Base-by-base conservation (phyloP, 37 sponge, comb jelly and placozoan genomes). In the Spongia lamella region DNA sequence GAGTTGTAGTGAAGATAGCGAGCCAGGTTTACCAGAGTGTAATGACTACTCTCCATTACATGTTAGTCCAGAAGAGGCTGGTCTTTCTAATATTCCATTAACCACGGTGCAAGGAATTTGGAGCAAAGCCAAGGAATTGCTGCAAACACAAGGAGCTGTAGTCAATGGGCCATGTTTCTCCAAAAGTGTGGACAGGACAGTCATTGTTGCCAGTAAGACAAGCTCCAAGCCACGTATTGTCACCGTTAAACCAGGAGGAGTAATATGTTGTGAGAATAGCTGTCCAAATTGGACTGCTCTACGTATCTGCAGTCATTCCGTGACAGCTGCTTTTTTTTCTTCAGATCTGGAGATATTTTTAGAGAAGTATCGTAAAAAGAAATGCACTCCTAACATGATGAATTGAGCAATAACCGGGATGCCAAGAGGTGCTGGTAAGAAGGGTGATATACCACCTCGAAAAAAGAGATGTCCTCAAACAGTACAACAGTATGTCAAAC, bases 231-330 rank as follows among this genome's bases (percentile, higher is more conserved):
- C 53, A 43, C 66, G 53, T 43, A 43, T 9, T 43, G 9, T 43
- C 9, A 43, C 9, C 47, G 5, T 5, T 43, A 43, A 43, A 43
- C 47, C 47, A 13, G 7, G 9, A 57, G 60, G 74, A 37, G 61
- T 58, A 4, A 58, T 37, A 3, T 6, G 26, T 11, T 73, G 74
- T 56, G 74, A 73, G 21, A 60, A 73, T 34, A 58, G 38, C 20
- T 73, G 74, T 59, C 22, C 58, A 4, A 25, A n/a, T 19, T 73
- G 25, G 60, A 56, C 56, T 32, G 56, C 40, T 1, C 37, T 40
- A 17, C 35, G 37, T 39, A 38, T 73, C 15, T 73, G 74, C 35
- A 33, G 60, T 22, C 74, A 73, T 36, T 26, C 74, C 33, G 74
- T 73, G n/a, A 61, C 74, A 22, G 43, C 26, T 57, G 74, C 43